A percentile compares a stretch with the other conserved stretches of the same genome.
Conservation (phyloP, 2,888 invertebrate genomes). For the Scrobipalpa atriplicella region DNA sequence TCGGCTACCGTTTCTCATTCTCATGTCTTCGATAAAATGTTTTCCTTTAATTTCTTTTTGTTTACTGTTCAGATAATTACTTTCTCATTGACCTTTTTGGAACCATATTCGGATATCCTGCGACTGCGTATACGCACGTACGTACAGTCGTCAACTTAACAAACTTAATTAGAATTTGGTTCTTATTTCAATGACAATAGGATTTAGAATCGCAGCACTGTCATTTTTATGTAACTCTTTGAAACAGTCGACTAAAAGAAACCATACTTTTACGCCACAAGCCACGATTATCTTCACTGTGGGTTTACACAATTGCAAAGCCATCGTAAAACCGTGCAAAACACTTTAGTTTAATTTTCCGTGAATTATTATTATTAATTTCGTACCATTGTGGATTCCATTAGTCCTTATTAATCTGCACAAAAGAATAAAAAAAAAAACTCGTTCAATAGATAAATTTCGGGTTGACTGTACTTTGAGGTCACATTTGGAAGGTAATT, state of each 20-base stretch:
- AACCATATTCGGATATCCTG: slow-evolving; percentile 22
- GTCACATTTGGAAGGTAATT: slow-evolving; percentile 2
- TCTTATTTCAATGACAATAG: not conserved
- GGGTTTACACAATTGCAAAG: not conserved
- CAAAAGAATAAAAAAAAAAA: not conserved
- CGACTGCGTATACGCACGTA: slow-evolving; percentile 17
- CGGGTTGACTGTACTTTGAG: slow-evolving; percentile 5
- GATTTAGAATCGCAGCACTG: not conserved
- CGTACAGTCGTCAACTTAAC: not conserved
- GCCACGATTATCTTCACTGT: not conserved
- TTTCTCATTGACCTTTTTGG: slow-evolving; percentile 21
- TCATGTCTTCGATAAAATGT: not conserved
- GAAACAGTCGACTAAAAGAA: too few relatives aligned
- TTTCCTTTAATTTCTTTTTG: slow-evolving; percentile 22
- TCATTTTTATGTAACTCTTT: too few relatives aligned
- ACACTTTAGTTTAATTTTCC: not conserved
- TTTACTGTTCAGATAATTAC: slow-evolving; percentile 19
- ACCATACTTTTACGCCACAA: too few relatives aligned
- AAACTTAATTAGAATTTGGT: not conserved
- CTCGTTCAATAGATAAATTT: not conserved
- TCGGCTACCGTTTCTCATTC: not conserved
- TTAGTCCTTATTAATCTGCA: not conserved
- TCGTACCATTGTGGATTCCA: not conserved
- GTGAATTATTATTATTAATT: not conserved
- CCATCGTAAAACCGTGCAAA: not conserved